A percentile compares a stretch with the other conserved stretches of the same genome.
These are phyloP conservation scores for Raja brachyura DNA, from an alignment of 2,113 vertebrate genomes.

Conservation along the genomic window DNA sequence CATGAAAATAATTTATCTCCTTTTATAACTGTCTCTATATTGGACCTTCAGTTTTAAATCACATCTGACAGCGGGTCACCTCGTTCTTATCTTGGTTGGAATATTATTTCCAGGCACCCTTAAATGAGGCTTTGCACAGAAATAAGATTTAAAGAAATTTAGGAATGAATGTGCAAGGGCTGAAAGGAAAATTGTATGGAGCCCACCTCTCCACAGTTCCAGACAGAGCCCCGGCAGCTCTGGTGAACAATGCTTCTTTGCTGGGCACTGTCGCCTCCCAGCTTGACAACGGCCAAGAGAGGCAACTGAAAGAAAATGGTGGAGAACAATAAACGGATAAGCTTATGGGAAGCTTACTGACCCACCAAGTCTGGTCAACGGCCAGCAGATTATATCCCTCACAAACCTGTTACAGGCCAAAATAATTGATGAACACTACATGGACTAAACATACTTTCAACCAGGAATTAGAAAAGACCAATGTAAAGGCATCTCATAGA, in stretches of 20 bases:
- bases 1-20: not conserved
- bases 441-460: not conserved
- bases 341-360: not conserved
- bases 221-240: too few relatives aligned
- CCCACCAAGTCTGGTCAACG: not conserved
- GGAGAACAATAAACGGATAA: conserved; percentile 23
- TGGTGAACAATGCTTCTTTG: not conserved
- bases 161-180: not conserved
- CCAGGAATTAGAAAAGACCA: too few relatives aligned
- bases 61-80: too few relatives aligned
- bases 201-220: not conserved
- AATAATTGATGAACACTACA: not conserved
- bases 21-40: too few relatives aligned
- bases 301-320: conserved; percentile 1
- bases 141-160: not conserved
- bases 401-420: not conserved
- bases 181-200: not conserved
- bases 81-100: not conserved
- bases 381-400: not conserved
- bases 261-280: not conserved
- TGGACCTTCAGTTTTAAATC: not conserved
- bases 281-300: not conserved
- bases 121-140: not conserved
- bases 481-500: too few relatives aligned
- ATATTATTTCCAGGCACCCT: not conserved